Evolutionary conservation across 2,797 vertebrate species (phyloP).

Genomic region (Parauchenoglanis punctatus): DNA sequence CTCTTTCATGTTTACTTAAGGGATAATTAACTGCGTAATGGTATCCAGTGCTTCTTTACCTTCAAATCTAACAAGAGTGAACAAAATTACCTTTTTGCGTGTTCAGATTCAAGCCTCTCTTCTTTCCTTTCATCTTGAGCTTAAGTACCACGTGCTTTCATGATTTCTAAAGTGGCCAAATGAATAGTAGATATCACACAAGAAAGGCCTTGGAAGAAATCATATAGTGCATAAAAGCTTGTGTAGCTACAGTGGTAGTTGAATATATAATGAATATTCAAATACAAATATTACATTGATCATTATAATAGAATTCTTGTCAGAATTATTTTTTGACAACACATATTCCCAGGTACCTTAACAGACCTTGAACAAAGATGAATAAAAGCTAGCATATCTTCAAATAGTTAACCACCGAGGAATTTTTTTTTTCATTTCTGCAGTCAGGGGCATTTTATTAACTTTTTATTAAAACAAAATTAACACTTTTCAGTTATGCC

Average conservation of each 20-base stretch:
- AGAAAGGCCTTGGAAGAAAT: slow-evolving; percentile 2
- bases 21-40: slow-evolving; percentile 81
- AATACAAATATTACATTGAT: slow-evolving; percentile 1
- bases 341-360: neutral
- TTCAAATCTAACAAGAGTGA: slow-evolving; percentile 14
- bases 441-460: neutral
- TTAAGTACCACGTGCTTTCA: slow-evolving; percentile 21
- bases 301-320: neutral
- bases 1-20: slow-evolving; percentile 77
- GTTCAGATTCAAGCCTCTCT: slow-evolving; percentile 24
- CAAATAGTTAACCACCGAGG: neutral
- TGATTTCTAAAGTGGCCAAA: slow-evolving; percentile 27
- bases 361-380: neutral
- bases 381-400: neutral
- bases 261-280: neutral
- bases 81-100: slow-evolving; percentile 25
- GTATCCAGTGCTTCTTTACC: slow-evolving; percentile 65
- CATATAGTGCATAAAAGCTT: neutral
- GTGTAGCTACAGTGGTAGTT: neutral
- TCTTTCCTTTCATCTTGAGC: slow-evolving; percentile 18
- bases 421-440: too few relatives aligned
- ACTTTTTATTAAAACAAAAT: neutral
- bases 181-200: slow-evolving; percentile 21
- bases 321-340: neutral
- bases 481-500: neutral